These are phyloP conservation scores for Nemoura dubitans DNA, from an alignment of 2,888 invertebrate genomes.

Conservation along the genomic window DNA sequence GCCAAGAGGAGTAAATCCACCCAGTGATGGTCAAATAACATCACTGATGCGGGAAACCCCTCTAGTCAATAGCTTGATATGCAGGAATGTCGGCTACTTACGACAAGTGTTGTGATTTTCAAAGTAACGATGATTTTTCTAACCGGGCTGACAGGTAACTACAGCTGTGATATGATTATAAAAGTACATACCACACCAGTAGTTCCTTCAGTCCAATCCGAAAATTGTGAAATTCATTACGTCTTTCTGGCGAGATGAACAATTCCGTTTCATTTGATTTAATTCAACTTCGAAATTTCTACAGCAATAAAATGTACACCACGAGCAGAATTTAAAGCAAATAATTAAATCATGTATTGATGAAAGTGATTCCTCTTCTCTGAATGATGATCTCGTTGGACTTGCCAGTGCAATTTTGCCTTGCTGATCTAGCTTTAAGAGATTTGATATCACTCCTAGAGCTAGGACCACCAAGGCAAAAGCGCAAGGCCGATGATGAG, in stretches of 20 bases:
- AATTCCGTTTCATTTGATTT: too few species aligned
- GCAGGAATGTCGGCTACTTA: background rate
- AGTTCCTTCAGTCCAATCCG: slow-evolving; percentile 58
- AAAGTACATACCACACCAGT: slow-evolving; percentile 58
- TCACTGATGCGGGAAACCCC: background rate
- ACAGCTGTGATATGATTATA: slow-evolving; percentile 59
- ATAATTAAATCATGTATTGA: too few species aligned
- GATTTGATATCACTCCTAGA: slow-evolving; percentile 60
- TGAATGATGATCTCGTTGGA: background rate
- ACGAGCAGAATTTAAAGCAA: too few species aligned
- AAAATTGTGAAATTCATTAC: background rate
- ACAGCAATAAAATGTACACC: too few species aligned
- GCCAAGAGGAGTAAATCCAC: slow-evolving; percentile 37
- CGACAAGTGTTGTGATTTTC: background rate
- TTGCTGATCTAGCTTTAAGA: slow-evolving; percentile 62
- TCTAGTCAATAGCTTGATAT: background rate
- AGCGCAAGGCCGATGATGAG: slow-evolving; percentile 44
- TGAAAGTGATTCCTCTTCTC: too few species aligned
- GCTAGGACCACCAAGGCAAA: slow-evolving; percentile 68
- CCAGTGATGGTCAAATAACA: slow-evolving; percentile 33
- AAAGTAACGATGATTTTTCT: background rate
- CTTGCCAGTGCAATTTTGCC: slow-evolving; percentile 55
- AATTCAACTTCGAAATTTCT: too few species aligned
- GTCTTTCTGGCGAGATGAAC: too few species aligned
- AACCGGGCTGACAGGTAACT: slow-evolving; percentile 57